phyloP scores from a whole-genome alignment of 2,113 vertebrate genomes.

The Cathartes aura region DNA sequence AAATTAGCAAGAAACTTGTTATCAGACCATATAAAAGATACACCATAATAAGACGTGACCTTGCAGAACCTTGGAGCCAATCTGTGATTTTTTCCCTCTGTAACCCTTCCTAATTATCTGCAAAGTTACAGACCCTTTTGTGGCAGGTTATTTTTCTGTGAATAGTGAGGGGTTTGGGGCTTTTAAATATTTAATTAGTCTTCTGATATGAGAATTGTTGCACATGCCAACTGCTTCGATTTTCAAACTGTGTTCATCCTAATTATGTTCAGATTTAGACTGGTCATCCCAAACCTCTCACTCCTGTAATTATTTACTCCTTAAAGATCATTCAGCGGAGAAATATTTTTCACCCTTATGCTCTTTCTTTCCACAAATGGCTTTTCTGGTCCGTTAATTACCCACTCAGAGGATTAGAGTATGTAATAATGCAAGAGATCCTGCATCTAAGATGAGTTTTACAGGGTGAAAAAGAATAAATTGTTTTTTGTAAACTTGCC shows the following conservation, averaged over 20 bases:
- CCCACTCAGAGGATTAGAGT: slow-evolving; percentile 79
- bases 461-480: slow-evolving; percentile 69
- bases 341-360: slow-evolving; percentile 81
- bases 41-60: slow-evolving; percentile 78
- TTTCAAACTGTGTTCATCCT: slow-evolving; percentile 73
- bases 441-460: slow-evolving; percentile 72
- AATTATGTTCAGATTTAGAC: slow-evolving; percentile 81
- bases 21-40: slow-evolving; percentile 77
- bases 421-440: slow-evolving; percentile 73
- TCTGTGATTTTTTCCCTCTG: slow-evolving; percentile 61
- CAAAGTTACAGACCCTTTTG: slow-evolving; percentile 77
- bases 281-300: slow-evolving; percentile 80
- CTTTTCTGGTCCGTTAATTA: slow-evolving; percentile 83
- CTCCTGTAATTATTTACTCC: slow-evolving; percentile 85
- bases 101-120: slow-evolving; percentile 83
- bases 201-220: slow-evolving; percentile 76
- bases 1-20: slow-evolving; percentile 83
- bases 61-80: slow-evolving; percentile 75
- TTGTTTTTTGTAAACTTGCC: slow-evolving; percentile 63
- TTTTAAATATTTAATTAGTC: slow-evolving; percentile 89
- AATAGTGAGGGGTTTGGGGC: slow-evolving; percentile 73
- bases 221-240: slow-evolving; percentile 73
- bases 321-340: slow-evolving; percentile 80
- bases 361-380: slow-evolving; percentile 79
- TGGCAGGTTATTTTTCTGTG: slow-evolving; percentile 81